Evolutionary conservation across 2,888 invertebrate genomes (phyloP), one percentile per base, ranked within the genome.

Genomic region (Omphaloscelis lunosa): DNA sequence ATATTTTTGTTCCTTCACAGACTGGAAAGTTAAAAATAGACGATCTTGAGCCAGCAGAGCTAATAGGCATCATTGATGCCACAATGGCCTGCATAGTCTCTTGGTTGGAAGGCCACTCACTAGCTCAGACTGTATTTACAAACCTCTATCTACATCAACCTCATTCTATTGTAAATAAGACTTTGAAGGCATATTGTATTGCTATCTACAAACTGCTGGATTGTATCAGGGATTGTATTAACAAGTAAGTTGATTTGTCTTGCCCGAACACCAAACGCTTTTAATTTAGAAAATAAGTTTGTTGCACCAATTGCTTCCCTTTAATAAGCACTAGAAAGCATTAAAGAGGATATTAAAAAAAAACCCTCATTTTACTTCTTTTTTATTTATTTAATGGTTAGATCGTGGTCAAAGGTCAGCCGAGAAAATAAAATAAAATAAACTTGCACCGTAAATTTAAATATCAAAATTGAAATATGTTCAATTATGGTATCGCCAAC

Each of bases 71-170:
- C 56, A 99, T 99, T 89, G 99, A 99, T 97, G 98, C 99, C 0
- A 98, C 99, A 11, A 97, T 99, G 91, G 98, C 99, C 0, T 99
- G 99, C 92, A 97, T 99, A 88, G 99, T 99, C 0, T 99, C 99
- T 0, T 99, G 99, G 99, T 94, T 99, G 27, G 99, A 99, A 94
- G 99, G 99, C 0, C 99, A 99, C 92, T 99, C 99, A 0, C 97
- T 99, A 86, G 99, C 99, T 11, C 99, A 99, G 96, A 99, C 99
- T 2, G 98, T 99, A 15, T 99, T 99, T 93, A 99, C 99, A 45
- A 99, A 99, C 94, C 97, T 99, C 41, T 99, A 99, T 93, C 96
- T 99, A 58, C 99, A 99, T 93, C 98, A 99, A 86, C 99, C 99
- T 0, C 97, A 98, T 90, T 97, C 98, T 80, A 98, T 99, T 82